phyloP scores from a whole-genome alignment of 2,113 vertebrate species.

The Sakesphorus luctuosus region DNA sequence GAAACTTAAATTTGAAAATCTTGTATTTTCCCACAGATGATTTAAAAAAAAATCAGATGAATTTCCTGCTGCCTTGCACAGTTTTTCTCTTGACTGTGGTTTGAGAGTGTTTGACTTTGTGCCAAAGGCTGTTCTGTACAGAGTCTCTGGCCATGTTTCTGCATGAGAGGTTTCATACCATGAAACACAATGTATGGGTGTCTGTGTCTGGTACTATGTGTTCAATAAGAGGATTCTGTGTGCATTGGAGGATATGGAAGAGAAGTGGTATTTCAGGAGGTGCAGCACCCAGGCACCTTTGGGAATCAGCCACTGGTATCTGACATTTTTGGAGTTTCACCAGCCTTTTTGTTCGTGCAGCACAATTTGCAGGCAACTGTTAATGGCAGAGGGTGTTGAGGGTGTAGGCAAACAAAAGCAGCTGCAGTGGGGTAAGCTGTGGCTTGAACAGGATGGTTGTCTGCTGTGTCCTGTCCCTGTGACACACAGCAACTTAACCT shows the following conservation, averaged over 20 bases:
- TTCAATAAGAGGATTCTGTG: not conserved
- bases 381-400: not conserved
- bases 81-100: not conserved
- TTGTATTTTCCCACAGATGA: not conserved
- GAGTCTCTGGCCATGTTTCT: not conserved
- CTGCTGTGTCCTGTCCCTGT: not conserved
- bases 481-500: not conserved
- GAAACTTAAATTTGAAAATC: not conserved
- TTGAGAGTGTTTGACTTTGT: not conserved
- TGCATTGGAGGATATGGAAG: not conserved
- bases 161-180: not conserved
- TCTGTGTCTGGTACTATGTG: not conserved
- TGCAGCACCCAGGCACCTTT: not conserved
- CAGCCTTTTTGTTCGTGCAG: not conserved
- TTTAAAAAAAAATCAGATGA: not conserved
- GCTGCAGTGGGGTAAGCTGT: not conserved
- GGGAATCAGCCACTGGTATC: not conserved
- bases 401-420: not conserved
- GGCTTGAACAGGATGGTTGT: not conserved
- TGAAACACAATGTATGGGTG: not conserved
- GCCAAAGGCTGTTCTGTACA: not conserved
- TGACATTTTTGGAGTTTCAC: not conserved
- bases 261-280: not conserved
- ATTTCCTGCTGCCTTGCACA: not conserved
- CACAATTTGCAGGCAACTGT: not conserved